These are phyloP conservation scores for Thunnus thynnus DNA, from an alignment of 2,113 vertebrate species.

Conservation along the genomic window DNA sequence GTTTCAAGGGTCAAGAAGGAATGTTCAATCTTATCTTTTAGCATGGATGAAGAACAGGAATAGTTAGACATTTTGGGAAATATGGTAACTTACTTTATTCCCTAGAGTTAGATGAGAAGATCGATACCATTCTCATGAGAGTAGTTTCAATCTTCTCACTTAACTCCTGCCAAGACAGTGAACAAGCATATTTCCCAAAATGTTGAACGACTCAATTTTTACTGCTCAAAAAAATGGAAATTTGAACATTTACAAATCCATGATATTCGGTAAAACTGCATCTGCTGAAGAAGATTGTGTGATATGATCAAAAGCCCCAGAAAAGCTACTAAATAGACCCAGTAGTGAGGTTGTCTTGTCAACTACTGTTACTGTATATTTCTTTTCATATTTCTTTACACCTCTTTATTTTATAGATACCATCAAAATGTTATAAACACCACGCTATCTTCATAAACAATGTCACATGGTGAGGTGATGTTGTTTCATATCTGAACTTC, in stretches of 20 bases:
- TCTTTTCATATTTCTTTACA: not conserved
- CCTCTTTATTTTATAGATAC: not conserved
- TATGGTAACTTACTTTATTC: too few species aligned
- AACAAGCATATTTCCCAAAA: not conserved
- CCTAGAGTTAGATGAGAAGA: too few species aligned
- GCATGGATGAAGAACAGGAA: too few species aligned
- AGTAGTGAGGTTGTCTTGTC: not conserved
- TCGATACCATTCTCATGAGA: too few species aligned
- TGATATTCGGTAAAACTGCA: not conserved
- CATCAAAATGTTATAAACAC: not conserved
- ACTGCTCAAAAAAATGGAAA: not conserved
- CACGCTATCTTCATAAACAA: slow-evolving; percentile 22
- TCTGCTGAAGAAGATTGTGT: not conserved
- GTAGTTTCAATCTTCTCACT: too few species aligned
- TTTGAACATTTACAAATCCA: not conserved
- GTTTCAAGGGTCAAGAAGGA: too few species aligned
- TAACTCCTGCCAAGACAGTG: not conserved
- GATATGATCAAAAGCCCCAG: not conserved
- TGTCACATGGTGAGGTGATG: slow-evolving; percentile 27
- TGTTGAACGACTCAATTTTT: not conserved
- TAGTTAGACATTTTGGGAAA: too few species aligned
- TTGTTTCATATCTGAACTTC: slow-evolving; percentile 46
- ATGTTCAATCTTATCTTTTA: too few species aligned
- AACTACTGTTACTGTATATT: not conserved
- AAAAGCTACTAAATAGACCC: not conserved